Base-by-base conservation (phyloP, 1,140 invertebrate genomes). In the Globodera rostochiensis region DNA sequence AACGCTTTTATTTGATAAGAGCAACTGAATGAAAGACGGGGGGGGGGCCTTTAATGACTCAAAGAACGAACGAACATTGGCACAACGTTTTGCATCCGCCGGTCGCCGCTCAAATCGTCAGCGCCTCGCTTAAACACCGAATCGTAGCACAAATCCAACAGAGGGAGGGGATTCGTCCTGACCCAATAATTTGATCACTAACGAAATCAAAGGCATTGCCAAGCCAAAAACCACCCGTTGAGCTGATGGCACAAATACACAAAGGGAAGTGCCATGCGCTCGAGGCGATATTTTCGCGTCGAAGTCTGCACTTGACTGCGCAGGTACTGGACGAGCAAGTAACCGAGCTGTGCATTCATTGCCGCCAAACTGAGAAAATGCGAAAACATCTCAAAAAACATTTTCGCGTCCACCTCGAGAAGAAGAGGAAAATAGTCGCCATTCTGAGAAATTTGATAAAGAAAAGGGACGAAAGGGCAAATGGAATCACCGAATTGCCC, bases 221-320 rank as follows among this genome's bases (percentile, higher is more conserved):
- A 13, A 66, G 75, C 11, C 36, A 19, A 45, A 46, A 67, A 25
- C 45, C 9, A 82, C 66, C 79, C 74, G n/a, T 79, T 64, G 4
- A 82, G 57, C 45, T 46, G 67, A 53, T 77, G 53, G 53, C 81
- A 82, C 36, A 82, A 45, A 82, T 82, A 82, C 36, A 82, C 78
- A 15, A 82, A 47, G 6, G 81, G 81, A 45, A 82, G 47, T 11
- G 81, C 21, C 67, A 82, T 66, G 9, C 57, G 53, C 15, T 82
- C 45, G n/a, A 82, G 49, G 60, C 21, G 21, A 47, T 82, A 73
- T 47, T 82, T 71, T 45, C 47, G 57, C 21, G 69, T 67, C 15
- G 81, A 82, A 15, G 73, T 81, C 21, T 74, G 67, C 11, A 82
- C 19, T 13, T 73, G 79, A 73, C 78, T 70, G 36, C 46, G 25